Evolutionary conservation across 2,888 invertebrate genomes (phyloP).

Genomic region (Stegophylla sp.): DNA sequence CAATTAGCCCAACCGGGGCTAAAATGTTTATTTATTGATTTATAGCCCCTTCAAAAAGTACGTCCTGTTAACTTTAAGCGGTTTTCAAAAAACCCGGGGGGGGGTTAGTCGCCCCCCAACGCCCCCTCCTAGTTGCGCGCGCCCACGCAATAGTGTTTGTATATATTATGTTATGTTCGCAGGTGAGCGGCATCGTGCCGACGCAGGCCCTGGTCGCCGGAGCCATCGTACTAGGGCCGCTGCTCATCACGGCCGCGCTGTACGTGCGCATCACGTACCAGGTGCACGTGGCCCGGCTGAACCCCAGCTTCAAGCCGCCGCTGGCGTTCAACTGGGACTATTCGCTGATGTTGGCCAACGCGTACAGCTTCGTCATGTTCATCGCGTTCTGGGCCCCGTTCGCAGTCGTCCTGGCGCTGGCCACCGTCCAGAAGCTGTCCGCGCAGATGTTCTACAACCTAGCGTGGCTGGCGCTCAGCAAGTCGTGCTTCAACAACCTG

Average conservation of each 20-base stretch:
- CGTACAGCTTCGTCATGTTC: conserved; percentile 72
- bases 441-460: conserved; percentile 72
- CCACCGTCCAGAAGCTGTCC: conserved; percentile 67
- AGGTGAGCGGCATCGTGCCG: conserved; percentile 68
- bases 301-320: conserved; percentile 72
- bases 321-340: conserved; percentile 72
- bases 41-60: no score
- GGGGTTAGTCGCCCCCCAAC: background rate
- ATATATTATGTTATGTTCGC: background rate
- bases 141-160: no score
- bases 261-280: conserved; percentile 66
- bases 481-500: conserved; percentile 74
- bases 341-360: conserved; percentile 71
- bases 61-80: no score
- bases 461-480: conserved; percentile 75
- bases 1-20: no score
- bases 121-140: background rate
- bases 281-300: conserved; percentile 68
- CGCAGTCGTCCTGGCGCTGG: conserved; percentile 70
- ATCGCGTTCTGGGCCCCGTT: conserved; percentile 75
- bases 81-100: no score
- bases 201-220: conserved; percentile 70
- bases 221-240: conserved; percentile 71
- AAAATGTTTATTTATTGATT: no score
- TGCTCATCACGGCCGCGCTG: conserved; percentile 68